phyloP scores from a whole-genome alignment of 2,888 invertebrate genomes.

The Malthinus seriepunctatus region DNA sequence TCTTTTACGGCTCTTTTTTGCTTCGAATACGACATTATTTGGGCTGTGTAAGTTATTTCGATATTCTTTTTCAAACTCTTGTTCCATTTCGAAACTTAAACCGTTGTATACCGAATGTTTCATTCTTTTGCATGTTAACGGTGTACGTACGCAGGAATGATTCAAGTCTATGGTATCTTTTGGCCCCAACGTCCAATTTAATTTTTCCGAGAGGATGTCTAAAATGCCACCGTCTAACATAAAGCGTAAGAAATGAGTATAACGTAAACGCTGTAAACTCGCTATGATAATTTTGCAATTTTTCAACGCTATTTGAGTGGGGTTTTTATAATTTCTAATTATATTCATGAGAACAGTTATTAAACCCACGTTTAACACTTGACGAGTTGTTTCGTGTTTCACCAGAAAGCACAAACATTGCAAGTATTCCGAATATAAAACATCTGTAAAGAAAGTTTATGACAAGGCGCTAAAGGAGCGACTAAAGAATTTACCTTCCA shows the following conservation, averaged over 20 bases:
- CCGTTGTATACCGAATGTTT: neutral
- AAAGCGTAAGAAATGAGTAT: slow-evolving; percentile 31
- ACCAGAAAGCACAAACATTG: slow-evolving; percentile 46
- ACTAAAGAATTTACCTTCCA: slow-evolving; percentile 11
- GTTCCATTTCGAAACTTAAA: slow-evolving; percentile 1
- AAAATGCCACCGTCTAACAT: slow-evolving; percentile 37
- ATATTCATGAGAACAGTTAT: slow-evolving; percentile 42
- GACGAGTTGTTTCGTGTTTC: slow-evolving; percentile 43
- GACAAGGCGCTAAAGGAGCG: neutral
- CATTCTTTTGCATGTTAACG: neutral
- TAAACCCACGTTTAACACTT: slow-evolving; percentile 37
- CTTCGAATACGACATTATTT: neutral
- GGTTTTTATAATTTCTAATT: slow-evolving; percentile 38
- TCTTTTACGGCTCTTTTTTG: neutral
- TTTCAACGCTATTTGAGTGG: slow-evolving; percentile 39
- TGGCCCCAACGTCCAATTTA: slow-evolving; percentile 43
- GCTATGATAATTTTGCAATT: slow-evolving; percentile 45
- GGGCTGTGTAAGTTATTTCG: neutral
- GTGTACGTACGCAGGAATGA: slow-evolving; percentile 14
- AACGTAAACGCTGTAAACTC: slow-evolving; percentile 46
- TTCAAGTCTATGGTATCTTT: slow-evolving; percentile 19
- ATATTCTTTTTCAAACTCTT: neutral
- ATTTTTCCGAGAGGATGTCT: slow-evolving; percentile 43
- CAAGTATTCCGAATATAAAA: slow-evolving; percentile 40
- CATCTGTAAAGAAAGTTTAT: neutral